Percentiles rank a stretch among this genome's conserved stretches.
phyloP scores from a whole-genome alignment of 1,140 invertebrate species.

The Eufriesea mexicana region DNA sequence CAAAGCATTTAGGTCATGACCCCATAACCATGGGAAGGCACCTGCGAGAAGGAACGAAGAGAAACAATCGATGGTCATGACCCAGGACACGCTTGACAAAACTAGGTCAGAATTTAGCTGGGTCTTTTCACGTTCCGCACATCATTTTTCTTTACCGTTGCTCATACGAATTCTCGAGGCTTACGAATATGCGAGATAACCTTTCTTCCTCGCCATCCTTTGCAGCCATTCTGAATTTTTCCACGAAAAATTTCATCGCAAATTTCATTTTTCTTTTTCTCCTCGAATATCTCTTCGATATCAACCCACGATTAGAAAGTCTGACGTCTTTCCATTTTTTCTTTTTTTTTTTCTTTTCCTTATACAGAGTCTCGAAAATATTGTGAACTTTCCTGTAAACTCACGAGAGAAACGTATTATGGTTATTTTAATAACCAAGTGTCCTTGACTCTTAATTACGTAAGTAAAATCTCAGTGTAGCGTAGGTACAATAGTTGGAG shows the following conservation, averaged over 20 bases:
- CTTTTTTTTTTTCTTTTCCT: too few relatives aligned
- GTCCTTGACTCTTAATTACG: not conserved
- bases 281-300: not conserved
- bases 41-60: constrained; percentile 14
- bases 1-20: constrained; percentile 61
- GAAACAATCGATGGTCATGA: constrained; percentile 69
- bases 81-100: constrained; percentile 60
- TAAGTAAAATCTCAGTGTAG: not conserved
- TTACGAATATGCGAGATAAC: not conserved
- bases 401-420: not conserved
- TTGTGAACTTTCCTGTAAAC: not conserved
- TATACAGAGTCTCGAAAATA: not conserved
- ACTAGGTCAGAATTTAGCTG: constrained; percentile 65
- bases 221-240: not conserved
- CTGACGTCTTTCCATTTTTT: too few relatives aligned
- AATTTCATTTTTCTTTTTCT: not conserved
- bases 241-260: too few relatives aligned
- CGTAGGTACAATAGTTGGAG: not conserved
- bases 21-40: constrained; percentile 55
- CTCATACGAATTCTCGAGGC: not conserved
- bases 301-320: too few relatives aligned
- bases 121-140: constrained; percentile 50
- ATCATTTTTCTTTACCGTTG: constrained; percentile 45
- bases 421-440: not conserved
- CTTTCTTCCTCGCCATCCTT: not conserved